Evolutionary conservation across 2,797 vertebrate genomes (phyloP), one percentile per base, ranked within the genome.

Genomic region (Sebastes cheni): DNA sequence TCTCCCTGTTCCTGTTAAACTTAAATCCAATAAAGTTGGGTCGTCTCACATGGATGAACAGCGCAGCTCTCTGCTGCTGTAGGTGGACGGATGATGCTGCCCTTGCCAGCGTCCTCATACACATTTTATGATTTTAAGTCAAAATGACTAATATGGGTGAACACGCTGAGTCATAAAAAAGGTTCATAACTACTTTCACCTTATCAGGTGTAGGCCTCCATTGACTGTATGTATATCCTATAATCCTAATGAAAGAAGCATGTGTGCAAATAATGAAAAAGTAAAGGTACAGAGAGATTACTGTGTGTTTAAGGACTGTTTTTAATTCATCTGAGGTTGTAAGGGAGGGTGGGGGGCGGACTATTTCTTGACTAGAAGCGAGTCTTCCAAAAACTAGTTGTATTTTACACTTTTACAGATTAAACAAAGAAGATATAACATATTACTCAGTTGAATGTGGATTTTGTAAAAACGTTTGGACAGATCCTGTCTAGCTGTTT

Each of bases 31-130:
- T 89, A 79, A 87, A 86, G 70, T 85, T 1, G 20, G 55, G 32
- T 39, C 7, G 89, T 90, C 80, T 88, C 87, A 88, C 87, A 62
- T 88, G 90, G 77, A 54, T 89, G 87, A 89, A 52, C 91, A 73
- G 27, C 3, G 7, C 72, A 59, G 74, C 75, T 56, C 86, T 80
- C 71, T 78, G 77, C 76, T 67, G 82, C 82, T 61, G 74, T 68
- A 55, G 79, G 79, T 30, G 29, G 70, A 86, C 59, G 14, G 75
- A 88, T 80, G 78, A 87, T 71, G 22, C 36, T 25, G 73, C 61
- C 67, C 83, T 61, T 72, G 58, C 36, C 68, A 81, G 69, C 34
- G 3, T 74, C 65, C 69, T 80, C 82, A 72, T 80, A 29, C 82
- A 85, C 81, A 72, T 88, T 83, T 88, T 56, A 87, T 85, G 77